A percentile compares a stretch with the other conserved stretches of the same genome.
Evolutionary conservation across 2,888 invertebrate species (phyloP).

Genomic region (Schrankia costaestrigalis): DNA sequence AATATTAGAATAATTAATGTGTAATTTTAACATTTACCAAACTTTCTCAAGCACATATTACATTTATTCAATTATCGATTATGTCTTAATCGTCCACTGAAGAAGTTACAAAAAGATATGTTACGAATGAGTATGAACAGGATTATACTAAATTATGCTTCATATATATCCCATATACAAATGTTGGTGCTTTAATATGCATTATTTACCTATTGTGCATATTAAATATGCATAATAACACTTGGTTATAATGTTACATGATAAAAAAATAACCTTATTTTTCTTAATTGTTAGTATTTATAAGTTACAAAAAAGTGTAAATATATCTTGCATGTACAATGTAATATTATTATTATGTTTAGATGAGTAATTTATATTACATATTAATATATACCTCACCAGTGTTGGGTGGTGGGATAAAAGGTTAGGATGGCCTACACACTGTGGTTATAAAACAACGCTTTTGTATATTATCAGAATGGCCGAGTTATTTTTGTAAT

Average conservation of each 20-base stretch:
- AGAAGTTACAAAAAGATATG: conserved; percentile 22
- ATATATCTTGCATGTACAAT: conserved; percentile 60
- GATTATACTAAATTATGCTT: conserved; percentile 38
- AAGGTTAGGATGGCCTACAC: conserved; percentile 46
- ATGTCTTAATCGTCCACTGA: conserved; percentile 15
- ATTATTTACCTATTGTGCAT: conserved; percentile 49
- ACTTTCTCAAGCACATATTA: conserved; percentile 47
- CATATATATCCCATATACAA: conserved; percentile 46
- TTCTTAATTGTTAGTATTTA: conserved; percentile 41
- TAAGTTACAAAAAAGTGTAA: conserved; percentile 51
- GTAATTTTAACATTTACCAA: conserved; percentile 69
- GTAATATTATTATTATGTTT: conserved; percentile 42
- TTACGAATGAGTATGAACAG: conserved; percentile 15
- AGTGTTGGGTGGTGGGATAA: conserved; percentile 33
- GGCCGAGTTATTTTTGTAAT: conserved; percentile 51
- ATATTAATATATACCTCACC: conserved; percentile 43
- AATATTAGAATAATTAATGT: conserved; percentile 50
- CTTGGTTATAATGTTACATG: conserved; percentile 51
- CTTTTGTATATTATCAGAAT: conserved; percentile 8
- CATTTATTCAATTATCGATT: conserved; percentile 25
- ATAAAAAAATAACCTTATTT: conserved; percentile 49
- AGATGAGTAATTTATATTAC: conserved; percentile 42
- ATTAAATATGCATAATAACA: conserved; percentile 53
- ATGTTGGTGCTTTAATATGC: conserved; percentile 63
- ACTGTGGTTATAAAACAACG: conserved; percentile 24